Conservation (phyloP, 2,888 invertebrate species). For the Drosophila suboccidentalis region DNA sequence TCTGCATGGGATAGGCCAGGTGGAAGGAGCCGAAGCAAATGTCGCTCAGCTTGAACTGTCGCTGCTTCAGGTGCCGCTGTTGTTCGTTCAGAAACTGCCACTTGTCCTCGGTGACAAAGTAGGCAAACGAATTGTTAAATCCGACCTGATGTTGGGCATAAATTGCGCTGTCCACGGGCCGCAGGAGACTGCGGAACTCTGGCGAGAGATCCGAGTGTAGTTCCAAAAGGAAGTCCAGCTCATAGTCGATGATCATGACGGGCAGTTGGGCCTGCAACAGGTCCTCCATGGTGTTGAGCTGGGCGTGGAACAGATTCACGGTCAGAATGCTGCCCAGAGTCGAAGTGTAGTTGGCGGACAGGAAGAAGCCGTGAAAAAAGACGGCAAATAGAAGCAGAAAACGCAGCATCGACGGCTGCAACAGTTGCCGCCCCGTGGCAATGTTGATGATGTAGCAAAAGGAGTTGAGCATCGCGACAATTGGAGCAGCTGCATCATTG, state of each 20-base stretch:
- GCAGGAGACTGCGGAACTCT: conserved; percentile 62
- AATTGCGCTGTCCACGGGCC: conserved; percentile 64
- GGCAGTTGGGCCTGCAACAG: conserved; percentile 66
- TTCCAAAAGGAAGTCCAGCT: conserved; percentile 71
- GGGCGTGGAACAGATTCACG: conserved; percentile 71
- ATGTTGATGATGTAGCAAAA: conserved; percentile 74
- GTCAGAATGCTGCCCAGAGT: conserved; percentile 79
- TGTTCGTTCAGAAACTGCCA: conserved; percentile 75
- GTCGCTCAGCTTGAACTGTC: conserved; percentile 72
- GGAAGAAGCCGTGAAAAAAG: conserved; percentile 73
- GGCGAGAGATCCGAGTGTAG: conserved; percentile 44
- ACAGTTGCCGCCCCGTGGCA: conserved; percentile 44
- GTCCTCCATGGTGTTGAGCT: conserved; percentile 79
- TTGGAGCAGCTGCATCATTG: background rate
- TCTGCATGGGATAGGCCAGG: conserved; percentile 77
- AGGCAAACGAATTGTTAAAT: conserved; percentile 74
- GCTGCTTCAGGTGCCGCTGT: conserved; percentile 69
- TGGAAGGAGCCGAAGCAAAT: conserved; percentile 82
- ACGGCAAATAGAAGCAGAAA: conserved; percentile 63
- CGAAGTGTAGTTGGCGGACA: conserved; percentile 75
- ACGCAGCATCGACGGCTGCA: conserved; percentile 49
- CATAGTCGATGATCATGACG: conserved; percentile 81
- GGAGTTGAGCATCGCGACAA: conserved; percentile 39
- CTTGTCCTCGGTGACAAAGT: conserved; percentile 75
- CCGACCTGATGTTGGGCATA: conserved; percentile 58